Evolutionary conservation across 2,888 invertebrate genomes (phyloP).

Genomic region (Thysanoteuthis rhombus): DNA sequence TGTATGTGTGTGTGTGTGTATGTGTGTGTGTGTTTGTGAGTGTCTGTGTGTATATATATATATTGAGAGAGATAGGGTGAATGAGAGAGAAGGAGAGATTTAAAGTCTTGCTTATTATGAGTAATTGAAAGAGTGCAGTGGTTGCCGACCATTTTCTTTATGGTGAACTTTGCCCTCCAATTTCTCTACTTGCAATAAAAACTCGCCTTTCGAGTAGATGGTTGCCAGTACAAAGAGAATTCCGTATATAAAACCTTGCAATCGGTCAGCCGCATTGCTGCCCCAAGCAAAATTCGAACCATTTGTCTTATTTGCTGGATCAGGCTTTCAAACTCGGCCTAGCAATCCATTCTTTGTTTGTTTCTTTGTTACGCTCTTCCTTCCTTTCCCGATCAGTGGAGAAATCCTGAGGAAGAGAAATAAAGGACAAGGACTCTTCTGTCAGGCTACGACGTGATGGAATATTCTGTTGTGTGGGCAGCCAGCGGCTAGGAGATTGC

Average conservation of each 20-base stretch:
- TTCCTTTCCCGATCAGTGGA: not conserved
- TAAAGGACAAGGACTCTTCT: not conserved
- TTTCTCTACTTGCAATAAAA: not conserved
- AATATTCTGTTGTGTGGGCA: not conserved
- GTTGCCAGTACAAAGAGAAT: not conserved
- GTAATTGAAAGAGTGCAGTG: not conserved
- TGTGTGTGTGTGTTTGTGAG: no score
- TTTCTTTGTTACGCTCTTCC: not conserved
- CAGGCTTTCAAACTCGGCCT: not conserved
- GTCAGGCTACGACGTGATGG: not conserved
- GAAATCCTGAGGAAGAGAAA: not conserved
- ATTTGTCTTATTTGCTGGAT: not conserved
- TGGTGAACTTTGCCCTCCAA: not conserved
- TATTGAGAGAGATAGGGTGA: no score
- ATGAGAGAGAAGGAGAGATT: no score
- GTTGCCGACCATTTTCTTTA: not conserved
- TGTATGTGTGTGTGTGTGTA: no score
- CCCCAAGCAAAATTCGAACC: not conserved
- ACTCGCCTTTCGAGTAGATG: not conserved
- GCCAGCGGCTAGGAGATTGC: not conserved
- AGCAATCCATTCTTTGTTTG: not conserved
- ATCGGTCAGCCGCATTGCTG: not conserved
- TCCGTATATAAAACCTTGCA: not conserved
- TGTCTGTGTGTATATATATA: no score
- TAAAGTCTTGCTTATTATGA: no score